Percentiles rank a stretch among this genome's conserved stretches.
Evolutionary conservation across 2,797 vertebrate species (phyloP).

Genomic region (Mastacembelus armatus): DNA sequence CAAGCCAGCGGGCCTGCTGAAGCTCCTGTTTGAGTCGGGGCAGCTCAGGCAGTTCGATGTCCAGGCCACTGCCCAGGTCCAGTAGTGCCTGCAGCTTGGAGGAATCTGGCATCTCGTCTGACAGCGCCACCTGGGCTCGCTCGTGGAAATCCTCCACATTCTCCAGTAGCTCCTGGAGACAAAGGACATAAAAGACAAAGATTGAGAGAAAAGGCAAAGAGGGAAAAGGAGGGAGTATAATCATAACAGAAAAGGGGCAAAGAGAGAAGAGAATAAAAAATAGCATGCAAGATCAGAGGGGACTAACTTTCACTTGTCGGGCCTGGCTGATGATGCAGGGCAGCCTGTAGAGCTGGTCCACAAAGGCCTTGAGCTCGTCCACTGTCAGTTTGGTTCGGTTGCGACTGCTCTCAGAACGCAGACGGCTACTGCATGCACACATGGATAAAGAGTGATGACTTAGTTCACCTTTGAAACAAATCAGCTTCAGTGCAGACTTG

Average conservation of each 20-base stretch:
- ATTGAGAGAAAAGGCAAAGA: background rate
- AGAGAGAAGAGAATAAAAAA: background rate
- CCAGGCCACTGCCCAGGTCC: constrained; percentile 94
- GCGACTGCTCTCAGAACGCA: constrained; percentile 87
- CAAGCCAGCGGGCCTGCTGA: constrained; percentile 97
- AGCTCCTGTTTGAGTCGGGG: constrained; percentile 95
- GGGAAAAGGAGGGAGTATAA: background rate
- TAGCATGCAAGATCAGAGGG: background rate
- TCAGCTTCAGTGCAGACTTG: background rate
- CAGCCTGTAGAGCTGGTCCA: constrained; percentile 94
- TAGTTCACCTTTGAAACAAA: background rate
- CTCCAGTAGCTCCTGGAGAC: constrained; percentile 91
- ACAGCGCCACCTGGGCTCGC: constrained; percentile 93
- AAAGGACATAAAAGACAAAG: background rate
- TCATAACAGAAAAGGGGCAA: background rate
- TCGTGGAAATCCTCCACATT: constrained; percentile 98
- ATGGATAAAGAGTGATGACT: background rate
- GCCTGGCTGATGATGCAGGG: constrained; percentile 97
- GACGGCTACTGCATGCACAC: constrained; percentile 78
- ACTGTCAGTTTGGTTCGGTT: constrained; percentile 94
- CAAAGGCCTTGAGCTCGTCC: constrained; percentile 97
- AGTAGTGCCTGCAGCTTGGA: constrained; percentile 93
- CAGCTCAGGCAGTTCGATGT: constrained; percentile 95
- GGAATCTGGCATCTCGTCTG: constrained; percentile 94
- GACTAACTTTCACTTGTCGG: constrained; percentile 93